Evolutionary conservation across 1,140 invertebrate genomes (phyloP).

Genomic region (Leptopilina clavipes): DNA sequence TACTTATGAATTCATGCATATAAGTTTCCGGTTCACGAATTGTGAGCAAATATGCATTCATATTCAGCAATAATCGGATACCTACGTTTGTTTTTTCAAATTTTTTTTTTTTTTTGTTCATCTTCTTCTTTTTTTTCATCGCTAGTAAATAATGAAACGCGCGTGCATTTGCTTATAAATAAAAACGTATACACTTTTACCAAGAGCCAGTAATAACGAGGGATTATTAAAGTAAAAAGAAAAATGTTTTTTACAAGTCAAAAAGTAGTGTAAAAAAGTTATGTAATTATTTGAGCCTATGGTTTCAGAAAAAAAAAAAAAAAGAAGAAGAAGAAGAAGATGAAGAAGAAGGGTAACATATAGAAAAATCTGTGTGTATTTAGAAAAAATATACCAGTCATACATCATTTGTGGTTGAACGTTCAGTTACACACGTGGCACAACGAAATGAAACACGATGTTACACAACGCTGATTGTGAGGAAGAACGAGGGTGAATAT

Average conservation of each 20-base stretch:
- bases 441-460: constrained; percentile 42
- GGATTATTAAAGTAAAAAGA: neutral
- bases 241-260: neutral
- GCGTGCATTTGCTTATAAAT: too few relatives aligned
- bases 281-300: neutral
- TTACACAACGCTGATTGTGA: constrained; percentile 11
- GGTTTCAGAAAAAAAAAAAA: too few relatives aligned
- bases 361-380: constrained; percentile 13
- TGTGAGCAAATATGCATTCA: too few relatives aligned
- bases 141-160: too few relatives aligned
- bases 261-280: neutral
- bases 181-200: neutral
- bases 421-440: constrained; percentile 46
- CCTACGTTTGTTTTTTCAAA: too few relatives aligned
- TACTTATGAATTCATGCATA: too few relatives aligned
- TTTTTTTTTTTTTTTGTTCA: too few relatives aligned
- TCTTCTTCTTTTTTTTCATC: too few relatives aligned
- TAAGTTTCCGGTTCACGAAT: too few relatives aligned
- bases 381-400: constrained; percentile 6
- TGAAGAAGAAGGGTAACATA: neutral
- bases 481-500: constrained; percentile 21
- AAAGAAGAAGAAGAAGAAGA: too few relatives aligned
- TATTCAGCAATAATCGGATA: too few relatives aligned
- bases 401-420: constrained; percentile 48
- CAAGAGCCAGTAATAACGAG: neutral